These are phyloP conservation scores for Perca flavescens DNA, from an alignment of 2,113 vertebrate genomes.

Conservation along the genomic window DNA sequence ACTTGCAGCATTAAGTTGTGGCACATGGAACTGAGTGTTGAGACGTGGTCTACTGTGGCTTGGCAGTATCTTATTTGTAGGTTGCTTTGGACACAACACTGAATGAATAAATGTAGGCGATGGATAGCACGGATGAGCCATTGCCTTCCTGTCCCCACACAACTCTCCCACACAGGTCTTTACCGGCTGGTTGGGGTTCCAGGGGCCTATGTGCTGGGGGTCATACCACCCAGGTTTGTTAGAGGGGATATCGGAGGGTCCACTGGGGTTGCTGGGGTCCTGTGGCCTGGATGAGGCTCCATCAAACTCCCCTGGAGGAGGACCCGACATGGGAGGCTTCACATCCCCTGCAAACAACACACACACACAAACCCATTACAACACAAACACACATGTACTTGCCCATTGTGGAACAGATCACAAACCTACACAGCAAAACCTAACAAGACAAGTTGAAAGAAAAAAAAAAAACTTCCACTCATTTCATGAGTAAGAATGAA, in stretches of 20 bases:
- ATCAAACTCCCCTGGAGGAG: constrained; percentile 90
- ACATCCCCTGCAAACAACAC: constrained; percentile 83
- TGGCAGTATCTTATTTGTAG: no score
- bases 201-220: constrained; percentile 91
- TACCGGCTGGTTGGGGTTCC: constrained; percentile 90
- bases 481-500: not conserved
- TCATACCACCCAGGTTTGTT: constrained; percentile 95
- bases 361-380: not conserved
- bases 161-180: not conserved
- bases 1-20: no score
- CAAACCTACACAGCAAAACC: not conserved
- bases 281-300: constrained; percentile 81
- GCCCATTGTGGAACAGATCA: not conserved
- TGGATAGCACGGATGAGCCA: no score
- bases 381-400: not conserved
- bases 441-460: not conserved
- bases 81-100: no score
- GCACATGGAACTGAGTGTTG: no score
- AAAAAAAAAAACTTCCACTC: not conserved
- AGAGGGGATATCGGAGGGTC: constrained; percentile 88
- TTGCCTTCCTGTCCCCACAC: no score
- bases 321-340: constrained; percentile 90
- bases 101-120: no score
- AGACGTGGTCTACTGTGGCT: no score
- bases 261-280: constrained; percentile 85